phyloP scores from a whole-genome alignment of 2,888 invertebrate genomes.

The Callyntrura sp. region DNA sequence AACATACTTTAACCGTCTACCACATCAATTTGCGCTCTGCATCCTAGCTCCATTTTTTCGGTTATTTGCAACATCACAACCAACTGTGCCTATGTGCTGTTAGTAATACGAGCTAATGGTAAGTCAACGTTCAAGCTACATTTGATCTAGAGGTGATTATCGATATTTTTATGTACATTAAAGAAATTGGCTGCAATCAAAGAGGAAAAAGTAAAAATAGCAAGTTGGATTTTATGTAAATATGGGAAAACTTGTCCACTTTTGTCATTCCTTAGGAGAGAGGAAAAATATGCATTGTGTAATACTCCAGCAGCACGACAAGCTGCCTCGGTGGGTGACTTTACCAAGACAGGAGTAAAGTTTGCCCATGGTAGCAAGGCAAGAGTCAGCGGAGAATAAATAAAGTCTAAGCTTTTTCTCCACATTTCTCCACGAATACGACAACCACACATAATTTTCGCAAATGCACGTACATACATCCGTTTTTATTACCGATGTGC shows the following conservation, averaged over 20 bases:
- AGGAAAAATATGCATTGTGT: too few relatives aligned
- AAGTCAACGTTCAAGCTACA: neutral
- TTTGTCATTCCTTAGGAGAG: neutral
- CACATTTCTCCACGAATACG: too few relatives aligned
- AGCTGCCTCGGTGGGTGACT: too few relatives aligned
- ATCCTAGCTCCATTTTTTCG: neutral
- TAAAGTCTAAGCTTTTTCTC: too few relatives aligned
- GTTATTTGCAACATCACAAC: neutral
- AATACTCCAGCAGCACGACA: too few relatives aligned
- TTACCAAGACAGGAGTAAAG: too few relatives aligned
- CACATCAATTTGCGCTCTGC: neutral
- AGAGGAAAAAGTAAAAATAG: slow-evolving; percentile 17
- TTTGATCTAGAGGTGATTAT: slow-evolving; percentile 3
- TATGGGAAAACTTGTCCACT: slow-evolving; percentile 28
- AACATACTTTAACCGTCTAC: neutral
- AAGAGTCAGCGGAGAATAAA: too few relatives aligned
- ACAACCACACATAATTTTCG: too few relatives aligned
- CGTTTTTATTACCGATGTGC: too few relatives aligned
- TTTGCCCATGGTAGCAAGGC: too few relatives aligned
- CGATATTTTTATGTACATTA: slow-evolving; percentile 16
- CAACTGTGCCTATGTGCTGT: neutral
- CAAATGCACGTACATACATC: too few relatives aligned
- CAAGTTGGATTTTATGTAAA: slow-evolving; percentile 46
- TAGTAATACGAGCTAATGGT: too few relatives aligned
- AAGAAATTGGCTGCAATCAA: slow-evolving; percentile 30